These are phyloP conservation scores for Catocala fraxini DNA, from an alignment of 2,888 invertebrate species.

Conservation along the genomic window DNA sequence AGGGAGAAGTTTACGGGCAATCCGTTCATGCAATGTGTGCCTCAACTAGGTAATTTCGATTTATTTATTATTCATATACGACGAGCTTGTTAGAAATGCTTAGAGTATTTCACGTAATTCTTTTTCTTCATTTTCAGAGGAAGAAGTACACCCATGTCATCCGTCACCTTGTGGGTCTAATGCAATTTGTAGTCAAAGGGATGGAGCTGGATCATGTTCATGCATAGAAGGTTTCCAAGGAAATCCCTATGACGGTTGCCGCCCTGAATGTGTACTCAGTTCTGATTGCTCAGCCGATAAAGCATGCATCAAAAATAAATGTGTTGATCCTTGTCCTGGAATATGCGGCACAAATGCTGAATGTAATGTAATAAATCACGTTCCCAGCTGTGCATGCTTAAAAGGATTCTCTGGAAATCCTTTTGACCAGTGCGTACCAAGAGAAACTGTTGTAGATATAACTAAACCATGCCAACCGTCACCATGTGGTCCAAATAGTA, in stretches of 20 bases:
- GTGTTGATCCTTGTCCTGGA: constrained; percentile 95
- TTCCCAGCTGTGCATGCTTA: constrained; percentile 94
- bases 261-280: constrained; percentile 95
- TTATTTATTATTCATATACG: constrained; percentile 50
- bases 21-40: constrained; percentile 93
- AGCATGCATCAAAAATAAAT: constrained; percentile 94
- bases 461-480: constrained; percentile 91
- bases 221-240: constrained; percentile 94
- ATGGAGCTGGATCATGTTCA: constrained; percentile 93
- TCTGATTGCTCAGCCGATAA: constrained; percentile 94
- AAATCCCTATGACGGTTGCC: constrained; percentile 95
- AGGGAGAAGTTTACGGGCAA: constrained; percentile 92
- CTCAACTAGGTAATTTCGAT: constrained; percentile 80
- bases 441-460: constrained; percentile 65
- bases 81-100: constrained; percentile 9
- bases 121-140: constrained; percentile 73
- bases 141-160: constrained; percentile 91
- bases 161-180: constrained; percentile 96
- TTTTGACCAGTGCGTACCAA: constrained; percentile 73
- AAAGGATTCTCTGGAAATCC: constrained; percentile 93
- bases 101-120: background rate
- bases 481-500: constrained; percentile 93
- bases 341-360: constrained; percentile 94
- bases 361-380: constrained; percentile 94
- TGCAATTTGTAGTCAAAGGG: constrained; percentile 92